These are phyloP conservation scores for Idaea aversata DNA, from an alignment of 2,888 invertebrate species.

Conservation along the genomic window DNA sequence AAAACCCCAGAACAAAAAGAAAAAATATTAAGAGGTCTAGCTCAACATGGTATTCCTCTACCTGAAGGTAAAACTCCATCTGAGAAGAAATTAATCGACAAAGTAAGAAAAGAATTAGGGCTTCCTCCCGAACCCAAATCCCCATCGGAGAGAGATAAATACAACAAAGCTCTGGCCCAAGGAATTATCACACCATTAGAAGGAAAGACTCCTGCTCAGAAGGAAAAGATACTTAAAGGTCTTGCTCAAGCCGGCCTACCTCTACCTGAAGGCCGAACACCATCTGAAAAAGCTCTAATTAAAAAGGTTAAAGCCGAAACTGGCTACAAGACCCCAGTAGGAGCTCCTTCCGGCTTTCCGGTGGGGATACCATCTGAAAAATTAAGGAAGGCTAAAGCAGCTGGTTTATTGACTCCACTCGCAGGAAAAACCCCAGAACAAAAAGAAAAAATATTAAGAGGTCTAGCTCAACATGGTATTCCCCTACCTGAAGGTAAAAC, in stretches of 20 bases:
- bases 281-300: conserved; percentile 36
- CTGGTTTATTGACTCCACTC: conserved; percentile 31
- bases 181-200: conserved; percentile 38
- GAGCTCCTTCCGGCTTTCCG: background rate
- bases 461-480: conserved; percentile 28
- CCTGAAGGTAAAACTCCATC: conserved; percentile 41
- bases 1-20: conserved; percentile 36
- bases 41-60: conserved; percentile 30
- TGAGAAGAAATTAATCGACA: conserved; percentile 25
- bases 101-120: conserved; percentile 10
- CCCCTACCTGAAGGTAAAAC: conserved; percentile 37
- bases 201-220: conserved; percentile 34
- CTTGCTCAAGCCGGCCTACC: conserved; percentile 31
- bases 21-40: conserved; percentile 34
- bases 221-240: conserved; percentile 35
- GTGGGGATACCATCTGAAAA: conserved; percentile 22
- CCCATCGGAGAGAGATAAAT: conserved; percentile 18
- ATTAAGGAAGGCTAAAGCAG: conserved; percentile 31
- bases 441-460: conserved; percentile 34
- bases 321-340: background rate
- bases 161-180: conserved; percentile 24
- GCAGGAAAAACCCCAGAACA: conserved; percentile 29
- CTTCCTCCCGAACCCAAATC: conserved; percentile 6
- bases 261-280: conserved; percentile 36
- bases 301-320: conserved; percentile 24